phyloP scores from a whole-genome alignment of 2,113 vertebrate genomes.

The Corythornis madagascariensis region DNA sequence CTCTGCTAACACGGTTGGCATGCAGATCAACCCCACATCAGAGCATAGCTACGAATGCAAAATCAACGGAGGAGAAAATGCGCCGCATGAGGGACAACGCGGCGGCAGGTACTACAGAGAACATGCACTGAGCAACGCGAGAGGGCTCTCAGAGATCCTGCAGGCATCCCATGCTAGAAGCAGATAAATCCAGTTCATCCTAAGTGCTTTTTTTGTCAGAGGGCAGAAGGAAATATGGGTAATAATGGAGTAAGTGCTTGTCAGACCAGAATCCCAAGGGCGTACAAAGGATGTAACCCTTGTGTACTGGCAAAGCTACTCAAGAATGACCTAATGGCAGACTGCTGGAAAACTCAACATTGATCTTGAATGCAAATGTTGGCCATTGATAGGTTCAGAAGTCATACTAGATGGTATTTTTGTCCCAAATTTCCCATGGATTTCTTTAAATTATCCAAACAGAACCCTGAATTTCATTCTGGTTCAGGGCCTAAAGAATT shows the following conservation, averaged over 20 bases:
- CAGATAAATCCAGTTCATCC: neutral
- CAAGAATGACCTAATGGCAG: neutral
- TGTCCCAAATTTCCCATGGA: neutral
- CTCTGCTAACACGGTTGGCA: constrained; percentile 54
- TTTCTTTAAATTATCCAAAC: constrained; percentile 3
- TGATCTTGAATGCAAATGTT: constrained; percentile 33
- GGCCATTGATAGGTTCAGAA: neutral
- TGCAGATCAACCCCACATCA: constrained; percentile 63
- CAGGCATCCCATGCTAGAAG: neutral
- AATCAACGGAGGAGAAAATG: constrained; percentile 21
- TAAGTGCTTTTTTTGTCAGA: constrained; percentile 59
- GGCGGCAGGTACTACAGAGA: constrained; percentile 30
- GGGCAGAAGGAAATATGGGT: constrained; percentile 31
- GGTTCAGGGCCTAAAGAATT: neutral
- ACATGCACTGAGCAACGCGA: constrained; percentile 3
- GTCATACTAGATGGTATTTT: neutral
- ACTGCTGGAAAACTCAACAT: neutral
- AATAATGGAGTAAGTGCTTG: constrained; percentile 39
- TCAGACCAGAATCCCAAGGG: constrained; percentile 51
- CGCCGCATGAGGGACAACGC: neutral
- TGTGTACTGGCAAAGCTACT: neutral
- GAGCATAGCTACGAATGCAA: constrained; percentile 35
- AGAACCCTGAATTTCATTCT: neutral
- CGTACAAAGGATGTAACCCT: constrained; percentile 12
- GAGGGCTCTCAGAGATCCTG: constrained; percentile 21